Percentiles rank a stretch among this genome's conserved stretches.
These are phyloP conservation scores for Axis porcinus DNA, from an alignment of 2,113 vertebrate species.

Conservation along the genomic window DNA sequence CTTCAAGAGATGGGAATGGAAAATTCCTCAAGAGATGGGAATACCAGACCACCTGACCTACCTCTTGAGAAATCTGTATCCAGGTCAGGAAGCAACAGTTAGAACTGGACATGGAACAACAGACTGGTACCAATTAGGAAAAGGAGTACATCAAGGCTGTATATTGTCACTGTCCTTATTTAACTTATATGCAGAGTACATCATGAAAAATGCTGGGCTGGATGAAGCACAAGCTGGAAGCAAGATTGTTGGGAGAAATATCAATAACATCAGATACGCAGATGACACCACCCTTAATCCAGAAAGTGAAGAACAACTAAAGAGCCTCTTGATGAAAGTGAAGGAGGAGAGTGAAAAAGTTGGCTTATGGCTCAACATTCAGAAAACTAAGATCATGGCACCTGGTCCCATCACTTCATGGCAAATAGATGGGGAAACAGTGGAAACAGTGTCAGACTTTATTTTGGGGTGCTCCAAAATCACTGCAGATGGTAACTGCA, in stretches of 20 bases:
- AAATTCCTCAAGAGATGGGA: background rate
- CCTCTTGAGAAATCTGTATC: background rate
- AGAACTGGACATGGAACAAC: background rate
- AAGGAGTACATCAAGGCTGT: background rate
- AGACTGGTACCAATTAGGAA: background rate
- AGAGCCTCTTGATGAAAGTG: background rate
- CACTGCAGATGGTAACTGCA: background rate
- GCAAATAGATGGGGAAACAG: background rate
- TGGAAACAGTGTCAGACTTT: fast-evolving
- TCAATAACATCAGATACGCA: background rate
- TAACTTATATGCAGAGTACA: background rate
- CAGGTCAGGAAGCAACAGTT: background rate
- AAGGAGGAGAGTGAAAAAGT: background rate
- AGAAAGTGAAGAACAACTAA: background rate
- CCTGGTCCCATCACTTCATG: background rate
- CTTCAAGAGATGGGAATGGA: background rate
- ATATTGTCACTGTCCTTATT: background rate
- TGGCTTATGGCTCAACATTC: background rate
- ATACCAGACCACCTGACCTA: background rate
- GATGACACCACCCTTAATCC: background rate
- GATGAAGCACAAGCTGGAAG: background rate
- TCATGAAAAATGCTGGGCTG: background rate
- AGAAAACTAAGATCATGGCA: background rate
- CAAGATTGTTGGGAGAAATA: background rate
- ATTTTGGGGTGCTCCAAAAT: background rate